Conservation (phyloP, 2,113 vertebrate genomes). For the Cyphomyrus discorhynchus region DNA sequence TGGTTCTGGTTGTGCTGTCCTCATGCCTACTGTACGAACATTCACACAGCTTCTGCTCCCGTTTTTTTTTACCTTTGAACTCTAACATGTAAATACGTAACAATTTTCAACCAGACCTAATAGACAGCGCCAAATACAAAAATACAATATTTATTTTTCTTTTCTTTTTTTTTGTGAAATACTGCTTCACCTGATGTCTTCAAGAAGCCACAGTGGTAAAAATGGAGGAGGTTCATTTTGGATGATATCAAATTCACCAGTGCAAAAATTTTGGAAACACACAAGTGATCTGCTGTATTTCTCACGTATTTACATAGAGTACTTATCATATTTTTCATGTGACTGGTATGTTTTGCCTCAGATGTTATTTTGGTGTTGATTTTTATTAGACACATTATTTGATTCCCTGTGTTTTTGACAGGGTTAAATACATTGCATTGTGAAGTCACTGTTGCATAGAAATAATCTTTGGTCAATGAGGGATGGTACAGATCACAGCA, state of each 20-base stretch:
- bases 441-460: not conserved
- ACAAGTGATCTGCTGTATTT: not conserved
- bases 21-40: no score
- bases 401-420: not conserved
- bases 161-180: not conserved
- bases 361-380: not conserved
- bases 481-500: not conserved
- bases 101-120: no score
- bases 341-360: not conserved
- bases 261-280: not conserved
- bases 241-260: not conserved
- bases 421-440: not conserved
- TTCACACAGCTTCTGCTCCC: no score
- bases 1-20: no score
- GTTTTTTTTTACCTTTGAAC: no score
- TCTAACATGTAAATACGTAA: no score
- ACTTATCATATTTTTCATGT: not conserved
- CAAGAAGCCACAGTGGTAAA: not conserved
- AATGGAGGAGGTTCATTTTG: not conserved
- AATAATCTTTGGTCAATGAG: not conserved
- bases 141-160: not conserved
- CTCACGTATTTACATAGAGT: not conserved
- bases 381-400: not conserved
- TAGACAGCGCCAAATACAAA: no score
- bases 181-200: not conserved